These are phyloP conservation scores for Nasonia longicornis DNA, from an alignment of 1,140 invertebrate genomes.

Conservation along the genomic window DNA sequence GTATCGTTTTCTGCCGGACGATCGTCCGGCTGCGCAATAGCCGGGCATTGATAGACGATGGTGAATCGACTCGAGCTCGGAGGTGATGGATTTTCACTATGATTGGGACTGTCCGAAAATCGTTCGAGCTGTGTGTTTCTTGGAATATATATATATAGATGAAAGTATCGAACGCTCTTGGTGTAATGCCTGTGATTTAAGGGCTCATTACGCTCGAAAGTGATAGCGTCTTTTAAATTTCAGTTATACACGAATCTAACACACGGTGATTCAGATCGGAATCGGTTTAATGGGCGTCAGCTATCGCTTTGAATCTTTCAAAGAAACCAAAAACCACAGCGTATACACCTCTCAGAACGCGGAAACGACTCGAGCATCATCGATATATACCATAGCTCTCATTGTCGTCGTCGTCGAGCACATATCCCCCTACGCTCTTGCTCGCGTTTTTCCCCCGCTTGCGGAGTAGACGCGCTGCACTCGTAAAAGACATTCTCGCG, in stretches of 20 bases:
- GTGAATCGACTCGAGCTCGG: not conserved
- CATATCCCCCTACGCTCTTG: not conserved
- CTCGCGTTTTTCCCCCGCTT: not conserved
- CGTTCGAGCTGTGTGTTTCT: not conserved
- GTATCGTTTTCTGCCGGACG: too few species aligned
- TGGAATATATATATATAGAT: not conserved
- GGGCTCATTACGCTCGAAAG: too few species aligned
- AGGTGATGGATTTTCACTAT: constrained; percentile 23
- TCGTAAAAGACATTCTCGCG: constrained; percentile 1
- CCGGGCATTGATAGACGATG: too few species aligned
- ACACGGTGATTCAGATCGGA: too few species aligned
- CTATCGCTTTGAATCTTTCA: too few species aligned
- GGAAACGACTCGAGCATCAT: not conserved
- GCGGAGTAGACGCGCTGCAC: not conserved
- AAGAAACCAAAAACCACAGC: too few species aligned
- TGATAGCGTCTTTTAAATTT: not conserved
- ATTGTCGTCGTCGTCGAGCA: not conserved
- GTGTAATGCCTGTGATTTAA: too few species aligned
- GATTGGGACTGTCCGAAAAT: not conserved
- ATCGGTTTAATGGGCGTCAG: too few species aligned
- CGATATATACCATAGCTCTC: not conserved
- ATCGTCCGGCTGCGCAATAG: not conserved
- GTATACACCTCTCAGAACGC: not conserved
- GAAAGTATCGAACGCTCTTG: too few species aligned
- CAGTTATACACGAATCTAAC: not conserved